A percentile compares a stretch with the other conserved stretches of the same genome.
phyloP scores from a whole-genome alignment of 2,113 vertebrate species.

The Cyphomyrus plagiostoma region DNA sequence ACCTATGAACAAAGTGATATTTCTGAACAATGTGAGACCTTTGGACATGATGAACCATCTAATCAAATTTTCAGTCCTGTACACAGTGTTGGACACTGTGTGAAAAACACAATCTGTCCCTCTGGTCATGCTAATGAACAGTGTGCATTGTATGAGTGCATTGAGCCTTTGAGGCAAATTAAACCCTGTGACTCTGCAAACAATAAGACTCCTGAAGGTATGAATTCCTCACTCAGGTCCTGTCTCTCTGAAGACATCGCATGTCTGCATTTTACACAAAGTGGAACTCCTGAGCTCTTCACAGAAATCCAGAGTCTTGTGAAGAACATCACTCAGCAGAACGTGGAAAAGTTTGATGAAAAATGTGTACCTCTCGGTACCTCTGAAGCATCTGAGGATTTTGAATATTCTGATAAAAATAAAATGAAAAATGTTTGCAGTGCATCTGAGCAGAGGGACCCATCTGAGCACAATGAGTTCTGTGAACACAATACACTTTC shows the following conservation, averaged over 20 bases:
- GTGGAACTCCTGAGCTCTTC: not conserved
- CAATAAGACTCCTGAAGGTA: not conserved
- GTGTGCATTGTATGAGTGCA: not conserved
- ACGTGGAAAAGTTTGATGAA: not conserved
- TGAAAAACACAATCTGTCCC: constrained; percentile 1
- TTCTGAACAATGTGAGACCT: not conserved
- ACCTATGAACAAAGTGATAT: not conserved
- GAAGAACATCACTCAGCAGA: not conserved
- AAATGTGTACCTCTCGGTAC: not conserved
- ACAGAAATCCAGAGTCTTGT: not conserved
- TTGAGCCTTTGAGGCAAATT: not conserved
- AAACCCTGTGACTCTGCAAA: not conserved
- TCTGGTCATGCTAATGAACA: not conserved
- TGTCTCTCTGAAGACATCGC: not conserved
- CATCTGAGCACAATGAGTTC: not conserved
- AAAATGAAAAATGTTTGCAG: not conserved
- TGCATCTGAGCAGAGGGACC: not conserved
- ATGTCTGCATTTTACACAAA: not conserved
- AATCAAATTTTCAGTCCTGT: not conserved
- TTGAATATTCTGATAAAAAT: constrained; percentile 10
- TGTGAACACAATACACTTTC: not conserved
- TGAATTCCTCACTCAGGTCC: not conserved
- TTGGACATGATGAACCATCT: not conserved
- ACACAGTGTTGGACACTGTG: not conserved
- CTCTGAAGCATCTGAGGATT: not conserved